These are phyloP conservation scores for Tupaia chinensis DNA, from an alignment of 2,113 vertebrate species.

Conservation along the genomic window DNA sequence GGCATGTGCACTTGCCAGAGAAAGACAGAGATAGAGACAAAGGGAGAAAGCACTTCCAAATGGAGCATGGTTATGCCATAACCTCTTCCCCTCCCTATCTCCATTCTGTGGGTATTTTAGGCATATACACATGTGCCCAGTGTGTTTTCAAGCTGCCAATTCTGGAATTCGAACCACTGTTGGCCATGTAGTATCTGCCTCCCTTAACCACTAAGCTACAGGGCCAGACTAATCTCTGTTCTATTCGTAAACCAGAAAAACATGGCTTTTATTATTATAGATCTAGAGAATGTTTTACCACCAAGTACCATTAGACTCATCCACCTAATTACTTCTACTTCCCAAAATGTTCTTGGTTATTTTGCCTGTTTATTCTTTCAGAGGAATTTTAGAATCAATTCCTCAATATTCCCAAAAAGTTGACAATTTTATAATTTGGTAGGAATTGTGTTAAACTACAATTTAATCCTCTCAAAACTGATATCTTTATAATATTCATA, in stretches of 20 bases:
- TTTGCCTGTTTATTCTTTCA: constrained; percentile 21
- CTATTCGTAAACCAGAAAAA: neutral
- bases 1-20: no score
- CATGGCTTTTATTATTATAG: neutral
- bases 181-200: no score
- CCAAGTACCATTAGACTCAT: neutral
- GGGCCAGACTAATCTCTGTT: neutral
- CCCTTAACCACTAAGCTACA: no score
- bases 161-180: no score
- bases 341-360: neutral
- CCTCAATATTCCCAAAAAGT: constrained; percentile 8
- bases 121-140: no score
- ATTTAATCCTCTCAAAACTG: constrained; percentile 20
- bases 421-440: neutral
- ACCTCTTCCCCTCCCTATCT: no score
- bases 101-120: no score
- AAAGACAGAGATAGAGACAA: no score
- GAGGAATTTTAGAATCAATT: constrained; percentile 41
- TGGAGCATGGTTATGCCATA: no score
- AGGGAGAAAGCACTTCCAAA: no score
- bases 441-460: neutral
- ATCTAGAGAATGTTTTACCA: neutral
- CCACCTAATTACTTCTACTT: neutral
- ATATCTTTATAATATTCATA: constrained; percentile 2
- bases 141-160: no score